These are phyloP conservation scores for Oreonectes daqikongensis DNA, from an alignment of 2,797 vertebrate genomes.

Conservation along the genomic window DNA sequence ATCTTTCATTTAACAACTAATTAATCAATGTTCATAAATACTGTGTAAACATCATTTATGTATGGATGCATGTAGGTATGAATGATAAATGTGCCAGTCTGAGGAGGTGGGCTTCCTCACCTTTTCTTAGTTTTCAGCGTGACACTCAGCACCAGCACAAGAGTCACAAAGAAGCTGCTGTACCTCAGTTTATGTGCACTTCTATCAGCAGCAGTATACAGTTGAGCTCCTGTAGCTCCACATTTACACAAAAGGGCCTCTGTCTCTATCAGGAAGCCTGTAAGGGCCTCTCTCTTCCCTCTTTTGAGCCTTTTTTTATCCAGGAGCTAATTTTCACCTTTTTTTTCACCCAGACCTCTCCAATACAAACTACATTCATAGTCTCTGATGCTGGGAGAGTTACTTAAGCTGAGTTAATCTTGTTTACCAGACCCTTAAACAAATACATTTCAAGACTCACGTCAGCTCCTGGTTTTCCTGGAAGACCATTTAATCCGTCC, in stretches of 20 bases:
- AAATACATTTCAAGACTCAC: slow-evolving; percentile 76
- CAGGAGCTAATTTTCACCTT: slow-evolving; percentile 42
- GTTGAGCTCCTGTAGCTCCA: slow-evolving; percentile 35
- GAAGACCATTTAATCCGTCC: slow-evolving; percentile 80
- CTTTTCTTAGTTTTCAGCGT: background rate
- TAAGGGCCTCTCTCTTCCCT: slow-evolving; percentile 47
- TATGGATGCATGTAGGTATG: background rate
- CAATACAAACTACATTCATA: slow-evolving; percentile 61
- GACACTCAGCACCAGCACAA: background rate
- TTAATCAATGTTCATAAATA: background rate
- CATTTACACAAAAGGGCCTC: slow-evolving; percentile 71
- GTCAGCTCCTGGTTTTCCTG: slow-evolving; percentile 88
- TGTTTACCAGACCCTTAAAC: background rate
- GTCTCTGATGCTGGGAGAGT: slow-evolving; percentile 52
- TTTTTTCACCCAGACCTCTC: slow-evolving; percentile 27
- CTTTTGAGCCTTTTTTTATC: slow-evolving; percentile 32
- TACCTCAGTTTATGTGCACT: slow-evolving; percentile 47
- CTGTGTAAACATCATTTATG: background rate
- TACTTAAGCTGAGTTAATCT: slow-evolving; percentile 14
- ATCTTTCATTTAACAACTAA: background rate
- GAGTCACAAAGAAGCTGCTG: slow-evolving; percentile 38
- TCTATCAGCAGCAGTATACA: slow-evolving; percentile 53
- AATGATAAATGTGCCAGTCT: background rate
- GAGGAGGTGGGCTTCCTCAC: background rate
- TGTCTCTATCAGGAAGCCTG: slow-evolving; percentile 69